Percentiles rank a stretch among this genome's conserved stretches.
Conservation (phyloP, 2,888 invertebrate species). For the Halictus quadricinctus region DNA sequence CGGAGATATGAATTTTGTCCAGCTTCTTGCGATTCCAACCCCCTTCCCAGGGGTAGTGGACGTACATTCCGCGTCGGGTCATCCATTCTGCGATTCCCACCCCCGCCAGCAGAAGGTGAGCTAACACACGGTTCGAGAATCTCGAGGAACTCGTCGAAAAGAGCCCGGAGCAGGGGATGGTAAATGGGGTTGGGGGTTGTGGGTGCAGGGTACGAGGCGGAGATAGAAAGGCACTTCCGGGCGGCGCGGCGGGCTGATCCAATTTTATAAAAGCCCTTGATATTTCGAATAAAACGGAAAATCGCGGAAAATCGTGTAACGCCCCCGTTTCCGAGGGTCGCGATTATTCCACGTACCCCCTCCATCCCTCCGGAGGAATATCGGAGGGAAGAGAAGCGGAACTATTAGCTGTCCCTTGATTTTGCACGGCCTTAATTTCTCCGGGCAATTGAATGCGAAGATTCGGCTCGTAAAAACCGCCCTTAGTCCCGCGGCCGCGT, state of each 20-base stretch:
- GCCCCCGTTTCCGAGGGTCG: constrained; percentile 5
- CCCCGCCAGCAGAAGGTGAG: neutral
- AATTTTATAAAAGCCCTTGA: constrained; percentile 57
- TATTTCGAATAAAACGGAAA: constrained; percentile 54
- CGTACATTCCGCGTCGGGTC: constrained; percentile 19
- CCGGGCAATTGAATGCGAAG: constrained; percentile 44
- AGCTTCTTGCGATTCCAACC: neutral
- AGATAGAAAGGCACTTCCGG: constrained; percentile 7
- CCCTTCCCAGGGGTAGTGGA: neutral
- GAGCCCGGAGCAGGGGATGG: neutral
- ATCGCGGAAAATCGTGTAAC: constrained; percentile 53
- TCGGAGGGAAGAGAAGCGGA: constrained; percentile 30
- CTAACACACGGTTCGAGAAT: constrained; percentile 16
- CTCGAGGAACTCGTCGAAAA: constrained; percentile 41
- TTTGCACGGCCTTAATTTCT: constrained; percentile 50
- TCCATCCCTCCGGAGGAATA: constrained; percentile 25
- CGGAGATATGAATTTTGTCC: neutral
- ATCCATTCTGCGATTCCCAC: constrained; percentile 43
- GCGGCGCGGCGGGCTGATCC: constrained; percentile 25
- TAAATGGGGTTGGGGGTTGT: neutral
- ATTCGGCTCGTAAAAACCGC: constrained; percentile 21
- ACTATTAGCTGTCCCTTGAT: constrained; percentile 50
- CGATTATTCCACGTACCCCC: constrained; percentile 42
- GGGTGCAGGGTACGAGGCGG: neutral
- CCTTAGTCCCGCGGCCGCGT: neutral